Evolutionary conservation across 1,140 invertebrate species (phyloP).

Genomic region (Meloidogyne chitwoodi): DNA sequence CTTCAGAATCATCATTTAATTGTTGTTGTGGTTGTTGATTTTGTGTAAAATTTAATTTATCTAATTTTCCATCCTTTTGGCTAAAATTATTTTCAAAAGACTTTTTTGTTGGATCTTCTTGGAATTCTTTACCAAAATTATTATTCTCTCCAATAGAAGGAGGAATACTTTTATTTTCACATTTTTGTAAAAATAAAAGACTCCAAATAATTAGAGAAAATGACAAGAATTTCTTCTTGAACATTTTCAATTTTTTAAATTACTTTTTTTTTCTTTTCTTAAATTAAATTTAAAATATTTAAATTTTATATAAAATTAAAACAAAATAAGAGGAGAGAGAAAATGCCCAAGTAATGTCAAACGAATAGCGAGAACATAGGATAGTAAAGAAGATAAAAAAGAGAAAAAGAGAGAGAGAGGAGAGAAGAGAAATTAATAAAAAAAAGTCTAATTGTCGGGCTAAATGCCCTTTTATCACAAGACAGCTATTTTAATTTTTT

Average conservation of each 20-base stretch:
- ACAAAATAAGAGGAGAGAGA: neutral
- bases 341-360: neutral
- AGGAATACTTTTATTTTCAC: neutral
- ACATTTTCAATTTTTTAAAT: neutral
- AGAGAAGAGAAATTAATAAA: neutral
- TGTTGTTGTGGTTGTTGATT: neutral
- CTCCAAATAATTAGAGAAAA: neutral
- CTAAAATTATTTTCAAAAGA: no score
- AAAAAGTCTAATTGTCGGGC: neutral
- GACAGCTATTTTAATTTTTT: neutral
- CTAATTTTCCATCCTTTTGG: neutral
- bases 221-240: no score
- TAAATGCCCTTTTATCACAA: neutral
- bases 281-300: neutral
- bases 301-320: neutral
- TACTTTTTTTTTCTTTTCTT: no score
- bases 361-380: neutral
- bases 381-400: neutral
- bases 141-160: neutral
- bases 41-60: neutral
- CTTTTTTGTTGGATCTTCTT: no score
- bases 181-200: neutral
- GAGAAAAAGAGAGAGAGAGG: neutral
- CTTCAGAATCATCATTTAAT: neutral
- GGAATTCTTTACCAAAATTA: neutral